phyloP scores from a whole-genome alignment of 2,113 vertebrate genomes.

The Gila orcuttii region DNA sequence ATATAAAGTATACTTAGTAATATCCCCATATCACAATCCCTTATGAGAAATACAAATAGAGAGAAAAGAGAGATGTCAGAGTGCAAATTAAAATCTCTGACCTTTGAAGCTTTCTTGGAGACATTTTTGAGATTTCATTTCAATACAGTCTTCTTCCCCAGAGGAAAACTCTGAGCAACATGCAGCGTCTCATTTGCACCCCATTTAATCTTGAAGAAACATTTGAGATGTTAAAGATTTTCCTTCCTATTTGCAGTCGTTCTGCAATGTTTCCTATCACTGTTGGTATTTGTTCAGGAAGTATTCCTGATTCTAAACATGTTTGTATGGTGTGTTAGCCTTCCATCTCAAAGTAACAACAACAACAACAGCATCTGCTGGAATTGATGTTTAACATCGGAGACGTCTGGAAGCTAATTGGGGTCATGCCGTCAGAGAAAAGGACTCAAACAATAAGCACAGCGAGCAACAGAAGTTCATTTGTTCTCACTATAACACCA shows the following conservation, averaged over 20 bases:
- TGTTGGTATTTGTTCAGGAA: background rate
- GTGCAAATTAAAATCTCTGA: conserved; percentile 9
- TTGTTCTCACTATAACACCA: background rate
- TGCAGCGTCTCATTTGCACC: background rate
- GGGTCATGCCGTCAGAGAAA: background rate
- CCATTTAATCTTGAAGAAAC: conserved; percentile 1
- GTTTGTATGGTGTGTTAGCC: background rate
- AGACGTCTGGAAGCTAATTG: conserved; percentile 17
- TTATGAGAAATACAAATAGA: background rate
- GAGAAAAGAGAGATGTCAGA: background rate
- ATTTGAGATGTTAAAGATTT: background rate
- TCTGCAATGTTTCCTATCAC: background rate
- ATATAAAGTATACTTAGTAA: background rate
- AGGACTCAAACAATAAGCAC: background rate
- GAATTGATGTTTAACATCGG: background rate
- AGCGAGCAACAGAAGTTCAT: background rate
- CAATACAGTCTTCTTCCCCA: background rate
- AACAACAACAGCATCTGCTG: background rate
- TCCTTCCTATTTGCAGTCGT: background rate
- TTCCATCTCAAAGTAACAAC: background rate
- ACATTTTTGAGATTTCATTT: background rate
- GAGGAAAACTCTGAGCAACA: background rate
- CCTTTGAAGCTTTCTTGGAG: background rate
- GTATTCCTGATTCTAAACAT: conserved; percentile 9
- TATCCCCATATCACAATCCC: background rate